Base-by-base conservation (phyloP, 2,888 invertebrate genomes). In the Archips xylosteana region DNA sequence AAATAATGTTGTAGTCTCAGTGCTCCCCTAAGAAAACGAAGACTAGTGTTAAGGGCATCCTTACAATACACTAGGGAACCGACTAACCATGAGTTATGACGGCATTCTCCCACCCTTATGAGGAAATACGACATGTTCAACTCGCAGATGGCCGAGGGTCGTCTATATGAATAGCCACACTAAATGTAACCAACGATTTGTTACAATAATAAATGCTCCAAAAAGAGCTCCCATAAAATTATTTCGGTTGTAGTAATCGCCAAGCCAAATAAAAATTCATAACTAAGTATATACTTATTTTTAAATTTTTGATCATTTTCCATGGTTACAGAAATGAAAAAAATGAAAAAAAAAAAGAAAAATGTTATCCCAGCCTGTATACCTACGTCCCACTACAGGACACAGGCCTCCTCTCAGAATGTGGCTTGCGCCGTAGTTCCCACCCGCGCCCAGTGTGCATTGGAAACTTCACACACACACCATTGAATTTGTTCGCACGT, bases 41-140 rank as follows among this genome's bases (percentile, higher is more conserved):
- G 92, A 93, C 91, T 93, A 90, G 93, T 92, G 92, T 89, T 92
- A 91, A 94, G 92, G 92, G 91, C 92, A 92, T 92, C 91, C 92
- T 93, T 92, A 94, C 92, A 91, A 90, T 90, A 90, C 93, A 83
- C 93, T 82, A 81, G 92, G 92, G 93, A 91, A 88, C 86, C 80
- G 83, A 82, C 89, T 94, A 93, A 94, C 91, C 83, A 87, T 92
- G 89, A 94, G 86, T 92, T 94, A 94, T 92, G 90, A 89, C 85
- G 89, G 92, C 90, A 90, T 91, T 92, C 89, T 90, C 92, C 89
- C 91, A 85, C 89, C 91, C 91, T 92, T 92, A 94, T 93, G 92
- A 94, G 93, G 90, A 94, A 93, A 93, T 92, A 94, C 93, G 92
- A 91, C 92, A 92, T 90, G 90, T 91, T 88, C 87, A 83, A 83